Conservation (phyloP, 2,888 invertebrate species). For the Nephrotoma flavescens region DNA sequence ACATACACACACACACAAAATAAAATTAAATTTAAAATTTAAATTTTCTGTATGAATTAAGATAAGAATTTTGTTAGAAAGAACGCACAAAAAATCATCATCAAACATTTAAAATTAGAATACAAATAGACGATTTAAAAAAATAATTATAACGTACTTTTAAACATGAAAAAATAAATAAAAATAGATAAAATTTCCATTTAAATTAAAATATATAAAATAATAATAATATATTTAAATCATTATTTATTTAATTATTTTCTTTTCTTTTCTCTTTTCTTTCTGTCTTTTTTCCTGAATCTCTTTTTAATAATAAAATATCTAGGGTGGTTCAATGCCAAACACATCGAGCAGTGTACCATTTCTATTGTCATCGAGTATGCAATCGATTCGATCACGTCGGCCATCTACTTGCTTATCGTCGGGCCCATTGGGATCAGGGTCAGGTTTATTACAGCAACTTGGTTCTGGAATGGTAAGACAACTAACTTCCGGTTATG, state of each 20-base stretch:
- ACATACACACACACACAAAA: neutral
- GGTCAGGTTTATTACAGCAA: constrained; percentile 70
- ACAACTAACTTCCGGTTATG: constrained; percentile 41
- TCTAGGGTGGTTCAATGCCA: constrained; percentile 75
- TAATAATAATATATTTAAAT: neutral
- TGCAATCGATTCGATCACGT: constrained; percentile 60
- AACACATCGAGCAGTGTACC: constrained; percentile 82
- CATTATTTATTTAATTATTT: constrained; percentile 1
- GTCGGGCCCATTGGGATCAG: constrained; percentile 42
- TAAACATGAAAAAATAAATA: neutral
- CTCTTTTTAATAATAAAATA: neutral
- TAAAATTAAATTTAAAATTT: neutral
- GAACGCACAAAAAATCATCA: neutral
- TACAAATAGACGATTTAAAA: neutral
- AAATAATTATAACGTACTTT: neutral
- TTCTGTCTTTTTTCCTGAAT: neutral
- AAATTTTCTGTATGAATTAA: neutral
- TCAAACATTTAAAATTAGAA: neutral
- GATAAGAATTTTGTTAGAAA: neutral
- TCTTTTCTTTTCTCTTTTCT: neutral
- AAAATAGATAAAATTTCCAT: neutral
- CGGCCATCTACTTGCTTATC: constrained; percentile 58
- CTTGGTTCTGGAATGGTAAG: constrained; percentile 91
- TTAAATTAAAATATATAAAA: neutral
- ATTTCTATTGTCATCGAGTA: constrained; percentile 65